Evolutionary conservation across 2,888 invertebrate genomes (phyloP).

Genomic region (Lumbricus terrestris): DNA sequence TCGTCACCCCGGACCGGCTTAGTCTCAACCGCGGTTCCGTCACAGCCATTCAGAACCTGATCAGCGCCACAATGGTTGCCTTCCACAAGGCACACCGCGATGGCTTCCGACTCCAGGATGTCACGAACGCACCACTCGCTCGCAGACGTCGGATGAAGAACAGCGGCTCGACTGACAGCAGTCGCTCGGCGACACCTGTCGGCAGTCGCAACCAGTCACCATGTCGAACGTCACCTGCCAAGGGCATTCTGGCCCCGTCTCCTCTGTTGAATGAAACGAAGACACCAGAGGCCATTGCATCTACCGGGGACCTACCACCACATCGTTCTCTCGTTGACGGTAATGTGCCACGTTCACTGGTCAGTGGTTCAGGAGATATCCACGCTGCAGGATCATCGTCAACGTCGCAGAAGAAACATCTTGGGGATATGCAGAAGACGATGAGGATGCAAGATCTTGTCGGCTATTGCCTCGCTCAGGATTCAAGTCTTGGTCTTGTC

Average conservation of each 20-base stretch:
- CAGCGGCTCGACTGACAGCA: constrained; percentile 21
- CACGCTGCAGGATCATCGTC: background rate
- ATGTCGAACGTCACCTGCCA: background rate
- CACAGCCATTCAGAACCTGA: constrained; percentile 63
- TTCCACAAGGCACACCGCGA: constrained; percentile 71
- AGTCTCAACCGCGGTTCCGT: constrained; percentile 53
- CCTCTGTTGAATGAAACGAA: constrained; percentile 3
- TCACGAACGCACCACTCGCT: constrained; percentile 71
- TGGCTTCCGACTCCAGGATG: constrained; percentile 75
- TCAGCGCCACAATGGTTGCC: constrained; percentile 70
- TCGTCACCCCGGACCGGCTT: constrained; percentile 68
- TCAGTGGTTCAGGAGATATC: background rate
- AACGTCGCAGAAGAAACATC: background rate
- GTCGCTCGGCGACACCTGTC: background rate
- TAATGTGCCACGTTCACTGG: background rate
- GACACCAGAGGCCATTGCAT: background rate
- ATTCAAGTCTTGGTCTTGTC: background rate
- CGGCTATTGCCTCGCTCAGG: background rate
- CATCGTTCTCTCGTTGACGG: background rate
- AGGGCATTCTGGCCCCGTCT: constrained; percentile 8
- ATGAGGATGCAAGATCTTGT: background rate
- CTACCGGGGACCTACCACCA: background rate
- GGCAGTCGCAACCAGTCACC: constrained; percentile 18
- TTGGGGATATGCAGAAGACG: background rate
- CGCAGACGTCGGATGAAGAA: constrained; percentile 69